Percentiles rank a stretch among this genome's conserved stretches.
Evolutionary conservation across 2,797 vertebrate genomes (phyloP).

Genomic region (Myotis daubentonii): DNA sequence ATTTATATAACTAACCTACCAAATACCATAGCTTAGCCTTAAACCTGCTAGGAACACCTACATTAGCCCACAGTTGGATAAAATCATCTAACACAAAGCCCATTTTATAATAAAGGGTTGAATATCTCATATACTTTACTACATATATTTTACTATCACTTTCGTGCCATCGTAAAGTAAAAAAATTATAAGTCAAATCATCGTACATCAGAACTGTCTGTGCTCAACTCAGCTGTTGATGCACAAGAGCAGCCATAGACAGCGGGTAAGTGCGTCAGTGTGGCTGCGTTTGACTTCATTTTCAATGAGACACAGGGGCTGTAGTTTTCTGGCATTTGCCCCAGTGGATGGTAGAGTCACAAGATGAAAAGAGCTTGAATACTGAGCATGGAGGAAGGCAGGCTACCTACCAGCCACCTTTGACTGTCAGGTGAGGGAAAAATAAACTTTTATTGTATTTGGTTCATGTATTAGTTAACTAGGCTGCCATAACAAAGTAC

Average conservation of each 20-base stretch:
- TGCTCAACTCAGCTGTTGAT: not conserved
- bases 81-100: not conserved
- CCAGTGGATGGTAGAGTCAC: not conserved
- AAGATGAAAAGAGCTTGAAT: not conserved
- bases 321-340: not conserved
- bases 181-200: not conserved
- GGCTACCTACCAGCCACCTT: not conserved
- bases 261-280: not conserved
- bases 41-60: not conserved
- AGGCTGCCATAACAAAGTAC: not conserved
- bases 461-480: not conserved
- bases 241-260: not conserved
- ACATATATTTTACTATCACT: not conserved
- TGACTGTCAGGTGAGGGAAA: not conserved
- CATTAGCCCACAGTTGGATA: not conserved
- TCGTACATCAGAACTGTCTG: not conserved
- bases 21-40: not conserved
- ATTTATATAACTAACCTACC: not conserved
- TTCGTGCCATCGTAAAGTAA: not conserved
- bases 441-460: constrained; percentile 1
- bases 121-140: not conserved
- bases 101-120: not conserved
- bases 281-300: not conserved
- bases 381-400: not conserved
- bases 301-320: not conserved